Conservation (phyloP, 2,113 vertebrate genomes). For the Ophthalmolycus amberensis region DNA sequence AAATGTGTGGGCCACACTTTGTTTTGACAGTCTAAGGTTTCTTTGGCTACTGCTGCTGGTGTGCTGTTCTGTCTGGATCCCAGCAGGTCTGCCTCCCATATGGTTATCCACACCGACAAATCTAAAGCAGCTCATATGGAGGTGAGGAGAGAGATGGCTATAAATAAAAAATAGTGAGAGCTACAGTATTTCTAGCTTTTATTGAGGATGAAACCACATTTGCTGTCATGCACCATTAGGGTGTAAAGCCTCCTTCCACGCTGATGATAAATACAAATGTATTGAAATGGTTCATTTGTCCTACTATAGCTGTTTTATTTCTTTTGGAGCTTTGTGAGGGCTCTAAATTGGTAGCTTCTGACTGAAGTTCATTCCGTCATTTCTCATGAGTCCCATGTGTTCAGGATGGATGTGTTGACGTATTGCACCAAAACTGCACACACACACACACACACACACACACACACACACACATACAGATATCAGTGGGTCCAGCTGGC, state of each 20-base stretch:
- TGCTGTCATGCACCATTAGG: neutral
- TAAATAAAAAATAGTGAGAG: constrained; percentile 1
- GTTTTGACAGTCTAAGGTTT: constrained; percentile 77
- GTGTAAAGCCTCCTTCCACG: constrained; percentile 10
- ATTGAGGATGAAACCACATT: constrained; percentile 23
- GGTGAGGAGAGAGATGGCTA: constrained; percentile 1
- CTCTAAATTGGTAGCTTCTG: constrained; percentile 32
- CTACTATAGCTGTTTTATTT: constrained; percentile 26
- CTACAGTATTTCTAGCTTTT: constrained; percentile 26
- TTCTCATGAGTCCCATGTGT: constrained; percentile 50
- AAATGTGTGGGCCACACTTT: constrained; percentile 63
- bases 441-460: neutral
- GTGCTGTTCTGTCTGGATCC: constrained; percentile 26
- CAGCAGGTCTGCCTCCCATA: constrained; percentile 57
- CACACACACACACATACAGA: constrained; percentile 7
- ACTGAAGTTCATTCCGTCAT: constrained; percentile 41
- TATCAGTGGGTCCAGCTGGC: constrained; percentile 37
- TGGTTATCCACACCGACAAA: constrained; percentile 42
- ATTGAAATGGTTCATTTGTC: neutral
- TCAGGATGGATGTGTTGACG: constrained; percentile 44
- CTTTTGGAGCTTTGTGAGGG: neutral
- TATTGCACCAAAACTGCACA: constrained; percentile 42
- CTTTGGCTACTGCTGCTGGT: constrained; percentile 57
- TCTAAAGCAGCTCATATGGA: constrained; percentile 22
- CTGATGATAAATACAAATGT: constrained; percentile 2